Conservation (phyloP, 2,113 vertebrate species). For the Daphoenositta chrysoptera region DNA sequence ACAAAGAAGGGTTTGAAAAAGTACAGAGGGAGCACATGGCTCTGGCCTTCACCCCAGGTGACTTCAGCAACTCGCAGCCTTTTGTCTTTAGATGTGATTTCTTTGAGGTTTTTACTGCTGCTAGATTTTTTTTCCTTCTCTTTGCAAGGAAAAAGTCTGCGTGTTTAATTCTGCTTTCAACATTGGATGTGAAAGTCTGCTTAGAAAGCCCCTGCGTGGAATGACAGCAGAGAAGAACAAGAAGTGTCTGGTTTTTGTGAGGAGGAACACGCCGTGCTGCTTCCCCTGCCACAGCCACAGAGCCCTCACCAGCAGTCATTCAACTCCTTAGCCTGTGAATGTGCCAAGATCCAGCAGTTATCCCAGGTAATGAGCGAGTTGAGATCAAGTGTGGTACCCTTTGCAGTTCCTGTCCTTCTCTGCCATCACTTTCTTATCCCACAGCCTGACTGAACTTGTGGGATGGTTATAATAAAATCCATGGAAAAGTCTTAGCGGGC, state of each 20-base stretch:
- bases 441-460: not conserved
- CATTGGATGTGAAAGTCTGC: not conserved
- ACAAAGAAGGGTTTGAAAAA: not conserved
- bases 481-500: not conserved
- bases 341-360: not conserved
- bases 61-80: not conserved
- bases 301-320: not conserved
- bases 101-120: not conserved
- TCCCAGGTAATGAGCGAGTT: not conserved
- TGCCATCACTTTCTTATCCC: not conserved
- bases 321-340: not conserved
- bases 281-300: not conserved
- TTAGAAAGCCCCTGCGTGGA: not conserved
- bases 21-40: not conserved
- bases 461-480: not conserved
- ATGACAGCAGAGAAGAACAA: not conserved
- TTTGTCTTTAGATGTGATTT: not conserved
- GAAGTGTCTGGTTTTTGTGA: not conserved
- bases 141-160: not conserved
- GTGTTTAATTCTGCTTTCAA: not conserved
- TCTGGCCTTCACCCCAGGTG: not conserved
- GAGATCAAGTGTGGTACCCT: not conserved
- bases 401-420: not conserved
- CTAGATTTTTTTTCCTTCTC: not conserved
- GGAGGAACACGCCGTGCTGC: not conserved